phyloP scores from a whole-genome alignment of 2,888 invertebrate genomes.

The Galerucella nymphaeae region DNA sequence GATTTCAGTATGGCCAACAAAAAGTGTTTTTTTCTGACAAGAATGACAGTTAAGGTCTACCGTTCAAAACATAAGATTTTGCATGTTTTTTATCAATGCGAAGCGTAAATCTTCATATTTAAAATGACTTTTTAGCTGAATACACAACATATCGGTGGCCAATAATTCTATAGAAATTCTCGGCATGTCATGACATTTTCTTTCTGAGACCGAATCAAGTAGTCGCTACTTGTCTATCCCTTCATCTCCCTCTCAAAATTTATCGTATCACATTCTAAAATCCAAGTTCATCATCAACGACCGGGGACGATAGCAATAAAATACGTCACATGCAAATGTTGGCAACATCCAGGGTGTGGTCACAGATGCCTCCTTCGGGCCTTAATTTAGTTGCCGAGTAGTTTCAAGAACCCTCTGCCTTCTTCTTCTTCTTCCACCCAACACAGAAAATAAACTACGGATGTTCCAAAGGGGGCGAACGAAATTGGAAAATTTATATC shows the following conservation, averaged over 20 bases:
- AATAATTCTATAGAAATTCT: no score
- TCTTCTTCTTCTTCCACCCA: slow-evolving; percentile 47
- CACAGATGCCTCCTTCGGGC: slow-evolving; percentile 66
- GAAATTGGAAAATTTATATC: slow-evolving; percentile 66
- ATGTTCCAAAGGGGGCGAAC: slow-evolving; percentile 59
- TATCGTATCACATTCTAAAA: slow-evolving; percentile 47
- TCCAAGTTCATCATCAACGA: slow-evolving; percentile 32
- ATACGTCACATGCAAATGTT: slow-evolving; percentile 67
- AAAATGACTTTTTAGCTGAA: no score
- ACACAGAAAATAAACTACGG: slow-evolving; percentile 58
- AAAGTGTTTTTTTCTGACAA: no score
- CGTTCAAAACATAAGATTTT: no score
- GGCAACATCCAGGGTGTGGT: slow-evolving; percentile 65
- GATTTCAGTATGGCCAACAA: no score
- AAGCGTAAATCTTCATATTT: no score
- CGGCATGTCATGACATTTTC: no score
- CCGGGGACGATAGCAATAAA: slow-evolving; percentile 63
- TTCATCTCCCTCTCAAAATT: slow-evolving; percentile 30
- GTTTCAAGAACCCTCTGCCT: slow-evolving; percentile 59
- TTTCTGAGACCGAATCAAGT: no score
- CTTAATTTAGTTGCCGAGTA: slow-evolving; percentile 66
- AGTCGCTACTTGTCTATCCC: slow-evolving; percentile 34
- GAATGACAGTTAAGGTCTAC: no score
- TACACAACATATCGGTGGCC: no score
- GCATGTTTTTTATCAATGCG: no score